Conservation (phyloP, 2,113 vertebrate species). For the Chlorodrepanis virens region DNA sequence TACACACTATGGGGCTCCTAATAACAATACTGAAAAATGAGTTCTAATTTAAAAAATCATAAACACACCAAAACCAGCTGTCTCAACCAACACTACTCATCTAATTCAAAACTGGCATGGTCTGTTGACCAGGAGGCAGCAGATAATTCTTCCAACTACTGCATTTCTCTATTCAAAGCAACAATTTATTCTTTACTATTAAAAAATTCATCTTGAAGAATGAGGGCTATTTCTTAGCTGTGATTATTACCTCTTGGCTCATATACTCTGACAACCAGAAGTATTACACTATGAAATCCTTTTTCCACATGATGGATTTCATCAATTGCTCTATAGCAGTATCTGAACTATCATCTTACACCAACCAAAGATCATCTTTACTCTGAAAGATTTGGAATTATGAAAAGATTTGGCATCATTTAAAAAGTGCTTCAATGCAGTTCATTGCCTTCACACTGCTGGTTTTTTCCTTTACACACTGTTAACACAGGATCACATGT, state of each 20-base stretch:
- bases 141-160: not conserved
- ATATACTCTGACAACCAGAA: not conserved
- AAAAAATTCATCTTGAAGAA: not conserved
- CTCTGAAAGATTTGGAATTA: not conserved
- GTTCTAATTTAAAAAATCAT: not conserved
- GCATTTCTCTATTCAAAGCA: not conserved
- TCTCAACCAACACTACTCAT: not conserved
- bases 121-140: not conserved
- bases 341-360: not conserved
- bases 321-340: not conserved
- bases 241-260: not conserved
- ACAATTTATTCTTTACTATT: not conserved
- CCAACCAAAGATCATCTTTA: not conserved
- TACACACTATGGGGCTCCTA: not conserved
- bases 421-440: not conserved
- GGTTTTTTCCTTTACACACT: not conserved
- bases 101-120: not conserved
- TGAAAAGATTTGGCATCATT: not conserved
- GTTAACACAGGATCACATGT: not conserved
- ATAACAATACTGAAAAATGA: not conserved
- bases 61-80: not conserved
- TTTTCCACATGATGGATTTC: not conserved
- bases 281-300: not conserved
- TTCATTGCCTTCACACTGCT: not conserved
- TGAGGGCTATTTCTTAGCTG: not conserved